Conservation (phyloP, 2,797 vertebrate genomes). For the Mus minutoides region DNA sequence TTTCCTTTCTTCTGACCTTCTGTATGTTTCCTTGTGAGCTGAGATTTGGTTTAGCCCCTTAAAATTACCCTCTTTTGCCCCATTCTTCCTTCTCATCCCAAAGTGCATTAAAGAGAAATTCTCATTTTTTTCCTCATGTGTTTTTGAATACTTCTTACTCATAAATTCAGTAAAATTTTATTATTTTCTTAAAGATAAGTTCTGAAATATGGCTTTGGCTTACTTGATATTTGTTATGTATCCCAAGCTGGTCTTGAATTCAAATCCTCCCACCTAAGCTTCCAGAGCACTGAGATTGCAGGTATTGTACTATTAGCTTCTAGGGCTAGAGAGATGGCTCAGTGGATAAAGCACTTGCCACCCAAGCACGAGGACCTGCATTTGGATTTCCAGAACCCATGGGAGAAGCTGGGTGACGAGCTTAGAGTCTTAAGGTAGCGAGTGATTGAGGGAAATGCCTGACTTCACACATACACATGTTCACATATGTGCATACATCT, state of each 20-base stretch:
- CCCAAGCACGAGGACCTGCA: not conserved
- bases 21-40: slow-evolving; percentile 16
- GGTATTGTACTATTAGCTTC: not conserved
- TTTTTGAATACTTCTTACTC: not conserved
- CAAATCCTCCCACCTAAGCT: not conserved
- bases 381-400: not conserved
- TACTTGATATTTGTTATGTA: not conserved
- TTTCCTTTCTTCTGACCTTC: slow-evolving; percentile 30
- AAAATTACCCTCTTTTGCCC: not conserved
- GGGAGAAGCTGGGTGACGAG: not conserved
- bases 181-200: not conserved
- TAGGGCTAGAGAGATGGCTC: not conserved
- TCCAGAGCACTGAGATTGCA: not conserved
- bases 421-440: not conserved
- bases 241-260: not conserved
- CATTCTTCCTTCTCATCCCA: not conserved
- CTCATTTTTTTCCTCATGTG: slow-evolving; percentile 29
- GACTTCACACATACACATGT: not conserved
- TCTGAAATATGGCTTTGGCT: not conserved
- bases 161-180: slow-evolving; percentile 8
- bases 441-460: not conserved
- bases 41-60: not conserved
- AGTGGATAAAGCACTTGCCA: not conserved
- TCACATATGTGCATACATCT: not conserved
- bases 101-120: not conserved